These are phyloP conservation scores for Neomicropteryx cornuta DNA, from an alignment of 1,140 invertebrate species.

Conservation along the genomic window DNA sequence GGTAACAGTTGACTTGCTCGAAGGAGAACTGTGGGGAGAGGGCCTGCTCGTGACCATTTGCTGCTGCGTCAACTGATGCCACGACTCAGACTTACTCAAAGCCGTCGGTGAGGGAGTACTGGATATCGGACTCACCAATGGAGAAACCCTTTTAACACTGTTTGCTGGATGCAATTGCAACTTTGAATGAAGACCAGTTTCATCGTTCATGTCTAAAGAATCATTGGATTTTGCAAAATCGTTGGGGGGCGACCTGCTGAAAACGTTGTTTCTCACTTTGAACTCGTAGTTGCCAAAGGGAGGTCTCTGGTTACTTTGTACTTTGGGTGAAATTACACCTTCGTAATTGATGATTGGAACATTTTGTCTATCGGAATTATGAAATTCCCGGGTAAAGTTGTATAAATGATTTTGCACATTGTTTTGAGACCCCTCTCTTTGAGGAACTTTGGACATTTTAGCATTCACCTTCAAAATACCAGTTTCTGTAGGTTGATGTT, in stretches of 20 bases:
- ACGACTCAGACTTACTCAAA: conserved; percentile 69
- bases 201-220: conserved; percentile 23
- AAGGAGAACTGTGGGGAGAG: conserved; percentile 22
- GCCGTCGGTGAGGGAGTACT: conserved; percentile 25
- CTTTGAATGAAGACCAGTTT: conserved; percentile 30
- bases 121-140: conserved; percentile 23
- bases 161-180: conserved; percentile 26
- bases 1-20: conserved; percentile 32
- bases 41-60: conserved; percentile 22
- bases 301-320: too few relatives aligned
- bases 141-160: conserved; percentile 20
- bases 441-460: too few relatives aligned
- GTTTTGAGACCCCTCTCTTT: too few relatives aligned
- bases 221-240: conserved; percentile 17
- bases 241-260: conserved; percentile 13
- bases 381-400: too few relatives aligned
- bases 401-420: too few relatives aligned
- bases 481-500: conserved; percentile 3
- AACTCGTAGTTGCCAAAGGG: too few relatives aligned
- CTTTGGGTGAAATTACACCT: too few relatives aligned
- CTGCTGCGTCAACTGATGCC: conserved; percentile 51
- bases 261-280: too few relatives aligned
- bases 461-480: too few relatives aligned
- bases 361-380: too few relatives aligned
- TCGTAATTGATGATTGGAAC: too few relatives aligned